Evolutionary conservation across 1,140 invertebrate genomes (phyloP).

Genomic region (Formica selysi): DNA sequence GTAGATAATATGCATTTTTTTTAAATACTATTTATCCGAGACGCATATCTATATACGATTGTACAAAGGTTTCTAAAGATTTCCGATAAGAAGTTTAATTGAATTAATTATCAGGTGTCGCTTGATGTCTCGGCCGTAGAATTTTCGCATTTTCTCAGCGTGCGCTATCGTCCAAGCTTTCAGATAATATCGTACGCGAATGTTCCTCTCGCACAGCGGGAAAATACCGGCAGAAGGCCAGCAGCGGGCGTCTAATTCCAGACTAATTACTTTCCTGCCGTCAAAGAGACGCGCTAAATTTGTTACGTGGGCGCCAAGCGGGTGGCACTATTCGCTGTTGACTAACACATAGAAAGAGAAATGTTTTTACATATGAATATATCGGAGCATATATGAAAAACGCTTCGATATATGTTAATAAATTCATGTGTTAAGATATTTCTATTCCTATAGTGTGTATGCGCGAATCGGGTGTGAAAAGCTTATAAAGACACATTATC

Average conservation of each 20-base stretch:
- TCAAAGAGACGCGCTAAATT: constrained; percentile 81
- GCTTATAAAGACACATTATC: neutral
- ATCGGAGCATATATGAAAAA: no score
- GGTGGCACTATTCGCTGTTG: constrained; percentile 62
- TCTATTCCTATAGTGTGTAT: neutral
- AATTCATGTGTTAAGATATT: no score
- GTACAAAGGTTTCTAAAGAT: neutral
- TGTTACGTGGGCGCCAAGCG: constrained; percentile 75
- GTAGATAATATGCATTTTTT: neutral
- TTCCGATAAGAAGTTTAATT: constrained; percentile 1
- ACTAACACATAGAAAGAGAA: neutral
- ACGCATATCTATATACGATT: neutral
- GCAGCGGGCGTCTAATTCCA: constrained; percentile 79
- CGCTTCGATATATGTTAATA: no score
- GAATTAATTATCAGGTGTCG: constrained; percentile 12
- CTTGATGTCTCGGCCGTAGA: neutral
- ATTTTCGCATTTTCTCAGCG: constrained; percentile 1
- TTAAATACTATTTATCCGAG: neutral
- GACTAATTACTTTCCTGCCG: constrained; percentile 80
- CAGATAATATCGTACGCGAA: constrained; percentile 25
- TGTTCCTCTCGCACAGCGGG: constrained; percentile 1
- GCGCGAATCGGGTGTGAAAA: constrained; percentile 66
- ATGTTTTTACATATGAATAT: no score
- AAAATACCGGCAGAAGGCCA: constrained; percentile 71
- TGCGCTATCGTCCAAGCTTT: neutral